phyloP scores from a whole-genome alignment of 1,140 invertebrate species.

The Macrotrachela quadricornifera region DNA sequence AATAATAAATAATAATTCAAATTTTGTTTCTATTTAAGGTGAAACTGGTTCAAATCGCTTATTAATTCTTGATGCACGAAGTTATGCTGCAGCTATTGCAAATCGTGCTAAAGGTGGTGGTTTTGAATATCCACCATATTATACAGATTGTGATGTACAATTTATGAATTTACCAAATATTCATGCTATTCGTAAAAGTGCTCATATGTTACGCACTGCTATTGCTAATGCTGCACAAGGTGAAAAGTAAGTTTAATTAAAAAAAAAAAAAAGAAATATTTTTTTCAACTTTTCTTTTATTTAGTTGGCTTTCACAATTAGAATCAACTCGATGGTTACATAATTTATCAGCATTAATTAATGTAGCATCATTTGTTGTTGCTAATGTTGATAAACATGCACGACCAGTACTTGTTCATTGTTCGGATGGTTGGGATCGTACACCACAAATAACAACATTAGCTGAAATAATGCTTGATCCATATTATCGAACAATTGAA shows the following conservation, averaged over 20 bases:
- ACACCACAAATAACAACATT: constrained; percentile 78
- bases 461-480: constrained; percentile 68
- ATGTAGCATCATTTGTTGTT: constrained; percentile 45
- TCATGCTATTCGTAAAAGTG: constrained; percentile 62
- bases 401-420: constrained; percentile 58
- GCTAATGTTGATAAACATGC: background rate
- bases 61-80: constrained; percentile 76
- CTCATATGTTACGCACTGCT: constrained; percentile 24
- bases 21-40: background rate
- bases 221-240: too few relatives aligned
- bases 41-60: constrained; percentile 41
- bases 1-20: too few relatives aligned
- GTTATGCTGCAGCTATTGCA: constrained; percentile 75
- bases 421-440: constrained; percentile 87
- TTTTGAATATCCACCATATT: constrained; percentile 79
- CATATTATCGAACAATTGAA: constrained; percentile 72
- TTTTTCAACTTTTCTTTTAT: too few relatives aligned
- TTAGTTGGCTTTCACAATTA: constrained; percentile 22
- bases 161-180: constrained; percentile 95
- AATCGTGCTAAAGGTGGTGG: constrained; percentile 85
- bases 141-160: constrained; percentile 71
- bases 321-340: constrained; percentile 73
- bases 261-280: too few relatives aligned
- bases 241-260: too few relatives aligned
- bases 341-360: constrained; percentile 57